A percentile compares a stretch with the other conserved stretches of the same genome.
phyloP scores from a whole-genome alignment of 1,140 invertebrate genomes.

The Lordiphosa clarofinis region DNA sequence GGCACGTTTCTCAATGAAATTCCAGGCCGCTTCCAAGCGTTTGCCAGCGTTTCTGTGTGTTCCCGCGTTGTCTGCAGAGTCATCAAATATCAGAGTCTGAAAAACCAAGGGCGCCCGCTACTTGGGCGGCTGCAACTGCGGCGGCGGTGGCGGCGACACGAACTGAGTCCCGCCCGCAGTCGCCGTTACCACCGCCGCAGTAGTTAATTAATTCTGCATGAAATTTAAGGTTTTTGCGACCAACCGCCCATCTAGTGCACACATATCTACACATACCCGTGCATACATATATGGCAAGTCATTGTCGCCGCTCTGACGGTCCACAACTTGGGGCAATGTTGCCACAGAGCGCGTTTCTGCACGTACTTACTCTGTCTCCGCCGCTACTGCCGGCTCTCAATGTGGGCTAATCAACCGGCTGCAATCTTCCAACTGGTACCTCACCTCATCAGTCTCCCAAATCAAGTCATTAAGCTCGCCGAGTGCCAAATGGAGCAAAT shows the following conservation, averaged over 20 bases:
- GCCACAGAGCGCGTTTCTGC: conserved; percentile 44
- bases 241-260: conserved; percentile 30
- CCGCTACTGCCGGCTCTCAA: conserved; percentile 8
- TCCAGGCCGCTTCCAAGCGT: conserved; percentile 49
- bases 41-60: conserved; percentile 67
- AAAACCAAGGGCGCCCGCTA: conserved; percentile 44
- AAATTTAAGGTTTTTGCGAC: conserved; percentile 60
- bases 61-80: conserved; percentile 70
- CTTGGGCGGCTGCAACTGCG: conserved; percentile 61
- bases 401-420: conserved; percentile 54
- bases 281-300: conserved; percentile 67
- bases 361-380: conserved; percentile 43
- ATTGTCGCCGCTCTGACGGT: conserved; percentile 63
- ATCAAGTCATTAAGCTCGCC: conserved; percentile 73
- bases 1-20: conserved; percentile 79
- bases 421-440: conserved; percentile 34
- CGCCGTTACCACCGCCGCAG: conserved; percentile 39
- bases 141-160: conserved; percentile 60
- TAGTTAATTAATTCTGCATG: conserved; percentile 79
- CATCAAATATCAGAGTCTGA: conserved; percentile 57
- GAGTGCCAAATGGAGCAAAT: conserved; percentile 76
- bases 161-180: conserved; percentile 43
- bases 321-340: conserved; percentile 12
- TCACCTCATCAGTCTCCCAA: conserved; percentile 64
- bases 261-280: not conserved